These are phyloP conservation scores for Scaptomyza pallida DNA, from an alignment of 1,140 invertebrate genomes.

Conservation along the genomic window DNA sequence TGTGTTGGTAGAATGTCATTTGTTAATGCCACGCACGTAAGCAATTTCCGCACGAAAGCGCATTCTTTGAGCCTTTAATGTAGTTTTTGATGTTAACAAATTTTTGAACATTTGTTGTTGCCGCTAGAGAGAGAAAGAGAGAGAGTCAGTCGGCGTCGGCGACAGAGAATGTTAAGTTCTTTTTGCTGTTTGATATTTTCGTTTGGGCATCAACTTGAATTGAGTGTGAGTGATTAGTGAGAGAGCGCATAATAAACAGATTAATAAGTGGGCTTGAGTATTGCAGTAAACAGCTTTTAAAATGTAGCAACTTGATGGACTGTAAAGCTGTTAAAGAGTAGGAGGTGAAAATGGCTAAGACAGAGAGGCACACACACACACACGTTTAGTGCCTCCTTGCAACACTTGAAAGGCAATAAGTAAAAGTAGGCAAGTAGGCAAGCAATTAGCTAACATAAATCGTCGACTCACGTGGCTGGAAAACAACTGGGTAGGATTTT, in stretches of 20 bases:
- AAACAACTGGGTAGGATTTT: conserved; percentile 64
- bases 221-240: conserved; percentile 69
- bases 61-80: conserved; percentile 82
- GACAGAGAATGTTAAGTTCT: conserved; percentile 54
- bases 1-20: conserved; percentile 50
- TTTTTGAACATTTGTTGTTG: conserved; percentile 80
- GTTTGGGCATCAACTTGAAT: conserved; percentile 12
- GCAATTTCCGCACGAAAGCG: conserved; percentile 82
- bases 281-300: conserved; percentile 56
- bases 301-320: conserved; percentile 68
- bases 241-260: conserved; percentile 67
- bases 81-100: conserved; percentile 83
- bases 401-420: conserved; percentile 6
- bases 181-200: not conserved
- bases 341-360: not conserved
- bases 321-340: not conserved
- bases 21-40: conserved; percentile 81
- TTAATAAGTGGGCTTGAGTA: conserved; percentile 50
- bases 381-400: not conserved
- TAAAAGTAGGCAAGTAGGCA: not conserved
- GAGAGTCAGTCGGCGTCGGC: not conserved
- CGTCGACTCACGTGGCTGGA: conserved; percentile 36
- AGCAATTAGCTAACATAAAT: conserved; percentile 53
- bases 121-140: conserved; percentile 22
- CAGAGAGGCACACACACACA: conserved; percentile 14